Base-by-base conservation (phyloP, 2,888 invertebrate genomes). In the Ectropis crepuscularia region DNA sequence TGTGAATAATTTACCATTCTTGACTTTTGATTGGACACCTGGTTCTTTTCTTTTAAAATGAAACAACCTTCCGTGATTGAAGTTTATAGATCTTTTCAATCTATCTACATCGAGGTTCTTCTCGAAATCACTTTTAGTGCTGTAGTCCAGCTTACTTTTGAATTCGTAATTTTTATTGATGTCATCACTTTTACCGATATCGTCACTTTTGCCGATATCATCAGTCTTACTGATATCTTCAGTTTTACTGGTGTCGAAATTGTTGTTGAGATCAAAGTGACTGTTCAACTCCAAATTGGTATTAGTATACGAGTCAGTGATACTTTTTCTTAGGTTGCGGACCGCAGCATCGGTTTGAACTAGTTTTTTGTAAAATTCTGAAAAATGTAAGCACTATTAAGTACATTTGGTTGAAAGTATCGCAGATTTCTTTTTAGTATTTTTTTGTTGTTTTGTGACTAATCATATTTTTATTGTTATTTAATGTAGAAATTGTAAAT, bases 311-410 rank as follows among this genome's bases (percentile, higher is more conserved):
- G 51, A 45, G 37, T 67, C 62, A 0, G 51, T 37, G 0, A 57
- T 37, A 5, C 68, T 65, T 53, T 83, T 81, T 60, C 85, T 89
- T 0, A 92, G 68, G 1, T 79, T 81, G 53, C 79, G 81, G 12
- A 92, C 89, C 61, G 88, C 81, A 0, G 79, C 81, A 11, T 92
- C 91, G 0, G 89, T 88, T 73, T 86, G 70, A 2, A 89, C 67
- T 0, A 92, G 78, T 65, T 87, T 88, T 53, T 83, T 86, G 75
- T 87, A 90, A 65, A 92, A 92, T 48, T 86, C 92, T 92, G 74
- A 0, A 77, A 80, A 28, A 46, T 47, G 16, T 28, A 28, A 28
- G 16, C 2, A 28, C 16, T n/a, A n/a, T n/a, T n/a, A n/a, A n/a
- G n/a, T n/a, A n/a, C n/a, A n/a, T n/a, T n/a, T n/a, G n/a, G n/a